Evolutionary conservation across 2,888 invertebrate genomes (phyloP), one percentile per base, ranked within the genome.

Genomic region (Tachystola acroxantha): DNA sequence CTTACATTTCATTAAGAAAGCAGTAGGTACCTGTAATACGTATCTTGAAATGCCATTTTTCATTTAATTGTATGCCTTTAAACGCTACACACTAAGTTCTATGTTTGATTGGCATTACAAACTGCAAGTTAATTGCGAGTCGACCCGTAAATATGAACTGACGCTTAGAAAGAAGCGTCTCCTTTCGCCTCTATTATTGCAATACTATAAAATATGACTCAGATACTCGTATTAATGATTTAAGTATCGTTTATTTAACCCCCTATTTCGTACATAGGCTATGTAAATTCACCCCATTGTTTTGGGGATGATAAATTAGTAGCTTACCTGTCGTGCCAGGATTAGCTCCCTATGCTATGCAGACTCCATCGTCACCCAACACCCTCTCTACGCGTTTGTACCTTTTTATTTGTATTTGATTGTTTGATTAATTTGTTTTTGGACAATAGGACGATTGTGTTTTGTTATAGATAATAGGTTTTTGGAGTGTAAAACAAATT

Each of bases 251-350:
- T 68, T 64, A 65, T 64, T 53, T 61, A 62, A 64, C 68, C 74
- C 70, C 65, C 66, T 67, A 68, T 67, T 64, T 44, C 45, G 43
- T 60, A 62, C 50, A 67, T 62, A 65, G 54, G 48, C 48, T 59
- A 64, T 67, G 55, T 65, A 50, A 46, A 42, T 37, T 64, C 72
- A 27, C 73, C 62, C 73, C 76, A 71, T 85, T 85, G 84, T 84
- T 81, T 71, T 60, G 71, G 66, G 66, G 70, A 85, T 85, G 85
- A 85, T 84, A 82, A 85, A 85, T 85, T 82, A 80, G 40, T 48
- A 71, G 81, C 82, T 82, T 84, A 85, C 85, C 85, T 85, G 85
- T 72, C 79, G 65, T 37, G 52, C 56, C 48, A 53, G 82, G 82
- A 80, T 85, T 84, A 82, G 69, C 52, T 53, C 67, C 73, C 76